Percentiles rank a stretch among this genome's conserved stretches.
Evolutionary conservation across 2,113 vertebrate species (phyloP).

Genomic region (Dolichallabes microphthalmus): DNA sequence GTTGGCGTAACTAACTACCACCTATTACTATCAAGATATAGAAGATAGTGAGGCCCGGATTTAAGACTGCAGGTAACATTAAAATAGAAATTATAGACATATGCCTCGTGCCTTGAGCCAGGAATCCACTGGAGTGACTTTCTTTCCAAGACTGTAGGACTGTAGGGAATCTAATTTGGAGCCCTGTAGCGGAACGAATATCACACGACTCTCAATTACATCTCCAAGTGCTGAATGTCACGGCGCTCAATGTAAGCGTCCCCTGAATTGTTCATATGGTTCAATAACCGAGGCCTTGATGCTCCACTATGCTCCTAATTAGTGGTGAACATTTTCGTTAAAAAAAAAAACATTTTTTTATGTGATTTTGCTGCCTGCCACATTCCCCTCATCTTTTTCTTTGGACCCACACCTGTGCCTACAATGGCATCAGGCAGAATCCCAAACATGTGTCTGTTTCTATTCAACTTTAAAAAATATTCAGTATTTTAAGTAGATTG

Average conservation of each 20-base stretch:
- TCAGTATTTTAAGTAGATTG: background rate
- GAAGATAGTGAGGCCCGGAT: background rate
- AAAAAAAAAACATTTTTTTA: background rate
- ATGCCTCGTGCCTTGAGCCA: slow-evolving; percentile 9
- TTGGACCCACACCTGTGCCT: background rate
- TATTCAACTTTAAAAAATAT: background rate
- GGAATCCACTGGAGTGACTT: slow-evolving; percentile 17
- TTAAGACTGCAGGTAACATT: slow-evolving; percentile 15
- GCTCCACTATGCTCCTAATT: slow-evolving; percentile 21
- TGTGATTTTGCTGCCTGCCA: background rate
- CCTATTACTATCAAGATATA: background rate
- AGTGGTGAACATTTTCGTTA: slow-evolving; percentile 1
- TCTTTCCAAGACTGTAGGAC: slow-evolving; percentile 37
- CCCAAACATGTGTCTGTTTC: background rate
- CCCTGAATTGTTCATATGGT: slow-evolving; percentile 31
- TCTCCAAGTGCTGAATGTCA: slow-evolving; percentile 33
- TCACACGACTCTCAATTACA: slow-evolving; percentile 36
- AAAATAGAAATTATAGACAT: slow-evolving; percentile 26
- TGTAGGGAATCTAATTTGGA: slow-evolving; percentile 40
- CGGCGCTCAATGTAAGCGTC: slow-evolving; percentile 10
- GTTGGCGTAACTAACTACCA: background rate
- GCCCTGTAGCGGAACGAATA: slow-evolving; percentile 22
- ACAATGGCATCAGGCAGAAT: background rate
- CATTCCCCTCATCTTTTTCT: background rate
- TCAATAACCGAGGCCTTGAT: slow-evolving; percentile 29